A percentile compares a stretch with the other conserved stretches of the same genome.
These are phyloP conservation scores for Neoniphon sammara DNA, from an alignment of 2,797 vertebrate genomes.

Conservation along the genomic window DNA sequence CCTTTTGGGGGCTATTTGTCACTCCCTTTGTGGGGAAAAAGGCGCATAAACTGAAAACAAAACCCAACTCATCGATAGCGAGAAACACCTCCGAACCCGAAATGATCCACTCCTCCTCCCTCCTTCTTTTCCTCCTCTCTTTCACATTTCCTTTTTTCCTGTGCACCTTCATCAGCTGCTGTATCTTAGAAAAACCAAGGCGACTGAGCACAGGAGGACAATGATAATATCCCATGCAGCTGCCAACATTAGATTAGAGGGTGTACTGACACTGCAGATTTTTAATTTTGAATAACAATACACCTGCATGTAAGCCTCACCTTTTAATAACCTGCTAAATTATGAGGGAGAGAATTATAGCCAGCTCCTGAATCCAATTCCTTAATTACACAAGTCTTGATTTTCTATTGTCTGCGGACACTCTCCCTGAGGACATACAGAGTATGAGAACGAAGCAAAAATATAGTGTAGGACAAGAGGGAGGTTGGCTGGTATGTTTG, in stretches of 20 bases:
- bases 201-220: conserved; percentile 4
- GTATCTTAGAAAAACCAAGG: conserved; percentile 9
- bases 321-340: conserved; percentile 75
- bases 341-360: conserved; percentile 61
- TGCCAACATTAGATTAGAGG: conserved; percentile 41
- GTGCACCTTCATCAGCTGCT: conserved; percentile 1
- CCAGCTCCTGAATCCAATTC: conserved; percentile 49
- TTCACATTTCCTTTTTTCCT: not conserved
- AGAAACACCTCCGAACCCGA: not conserved
- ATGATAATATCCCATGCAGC: conserved; percentile 33
- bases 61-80: conserved; percentile 25
- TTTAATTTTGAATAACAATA: conserved; percentile 68
- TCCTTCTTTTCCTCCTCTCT: not conserved
- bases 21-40: conserved; percentile 25
- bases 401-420: conserved; percentile 46
- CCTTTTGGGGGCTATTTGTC: conserved; percentile 52
- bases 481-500: conserved; percentile 25
- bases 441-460: not conserved
- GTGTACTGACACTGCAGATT: conserved; percentile 50
- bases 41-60: conserved; percentile 1
- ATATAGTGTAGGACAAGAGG: conserved; percentile 29
- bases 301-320: conserved; percentile 54
- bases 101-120: not conserved
- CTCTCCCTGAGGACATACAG: conserved; percentile 37
- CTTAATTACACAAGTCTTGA: conserved; percentile 65